Evolutionary conservation across 2,797 vertebrate species (phyloP), one percentile per base, ranked within the genome.

Genomic region (Linurgus olivaceus): DNA sequence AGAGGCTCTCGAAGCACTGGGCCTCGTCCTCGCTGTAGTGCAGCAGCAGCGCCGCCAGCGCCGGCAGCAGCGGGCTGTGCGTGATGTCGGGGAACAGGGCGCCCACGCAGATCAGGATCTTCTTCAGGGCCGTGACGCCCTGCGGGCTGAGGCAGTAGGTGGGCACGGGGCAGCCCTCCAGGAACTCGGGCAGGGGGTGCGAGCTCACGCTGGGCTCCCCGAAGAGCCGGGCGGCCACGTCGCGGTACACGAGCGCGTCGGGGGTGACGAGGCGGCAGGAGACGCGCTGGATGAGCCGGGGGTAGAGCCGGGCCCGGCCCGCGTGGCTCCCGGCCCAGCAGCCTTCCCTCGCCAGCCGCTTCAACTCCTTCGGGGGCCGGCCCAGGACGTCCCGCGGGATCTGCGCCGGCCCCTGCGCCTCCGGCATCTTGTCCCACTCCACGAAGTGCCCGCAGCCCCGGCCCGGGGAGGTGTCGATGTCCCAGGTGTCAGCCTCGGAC

Each of bases 21-120:
- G 98, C 98, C 68, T 99, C 98, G 0, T 98, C 98, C 77, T 98
- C 96, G 12, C 98, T 99, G 96, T 98, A 99, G 96, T 99, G 99
- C 77, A 99, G 97, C 76, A 99, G 92, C 85, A 99, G 98, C 25
- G 98, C 98, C 31, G 98, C 98, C 96, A 99, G 89, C 3, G 98
- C 98, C 2, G 99, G 98, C 29, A 99, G 97, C 38, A 98, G 95
- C 1, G 98, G 98, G 88, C 98, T 98, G 95, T 98, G 98, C 66
- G 98, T 98, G 86, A 99, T 98, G 74, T 99, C 98, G 0, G 98
- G 98, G 86, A 98, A 99, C 58, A 97, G 96, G 63, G 96, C 93
- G 38, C 96, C 96, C 2, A 99, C 91, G 38, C 98, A 98, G 42
- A 98, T 96, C 33, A 99, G 98, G 87, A 99, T 98, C 96, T 98